phyloP scores from a whole-genome alignment of 2,113 vertebrate genomes.

The Petaurus breviceps region DNA sequence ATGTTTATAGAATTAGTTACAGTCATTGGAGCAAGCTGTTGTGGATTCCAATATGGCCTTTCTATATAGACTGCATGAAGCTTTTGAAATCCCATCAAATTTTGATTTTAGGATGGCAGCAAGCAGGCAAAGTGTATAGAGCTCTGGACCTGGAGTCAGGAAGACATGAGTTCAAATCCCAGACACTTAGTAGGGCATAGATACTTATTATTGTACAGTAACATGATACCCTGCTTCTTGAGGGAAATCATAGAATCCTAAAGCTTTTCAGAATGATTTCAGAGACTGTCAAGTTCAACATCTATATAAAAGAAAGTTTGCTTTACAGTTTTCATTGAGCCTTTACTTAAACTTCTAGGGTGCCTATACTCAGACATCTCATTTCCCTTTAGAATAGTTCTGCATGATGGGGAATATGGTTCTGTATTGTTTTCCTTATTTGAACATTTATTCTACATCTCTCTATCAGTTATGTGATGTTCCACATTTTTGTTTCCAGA shows the following conservation, averaged over 20 bases:
- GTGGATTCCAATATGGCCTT: background rate
- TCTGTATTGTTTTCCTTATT: background rate
- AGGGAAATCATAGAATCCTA: background rate
- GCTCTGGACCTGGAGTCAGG: background rate
- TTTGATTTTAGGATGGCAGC: background rate
- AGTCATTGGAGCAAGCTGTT: background rate
- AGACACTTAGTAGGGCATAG: background rate
- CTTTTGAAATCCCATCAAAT: background rate
- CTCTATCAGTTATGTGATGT: background rate
- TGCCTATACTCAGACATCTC: background rate
- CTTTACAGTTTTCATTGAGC: background rate
- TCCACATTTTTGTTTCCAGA: background rate
- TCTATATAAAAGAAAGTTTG: background rate
- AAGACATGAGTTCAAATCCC: background rate
- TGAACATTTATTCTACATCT: background rate
- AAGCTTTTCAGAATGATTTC: background rate
- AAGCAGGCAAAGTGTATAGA: background rate
- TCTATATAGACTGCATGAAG: background rate
- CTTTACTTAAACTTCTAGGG: background rate
- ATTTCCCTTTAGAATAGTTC: background rate
- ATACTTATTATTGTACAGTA: background rate
- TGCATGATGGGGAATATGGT: background rate
- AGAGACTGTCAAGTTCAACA: background rate
- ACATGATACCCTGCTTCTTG: background rate
- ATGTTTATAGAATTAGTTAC: background rate